A percentile compares a stretch with the other conserved stretches of the same genome.
Conservation (phyloP, 2,113 vertebrate species). For the Seriola rivoliana region DNA sequence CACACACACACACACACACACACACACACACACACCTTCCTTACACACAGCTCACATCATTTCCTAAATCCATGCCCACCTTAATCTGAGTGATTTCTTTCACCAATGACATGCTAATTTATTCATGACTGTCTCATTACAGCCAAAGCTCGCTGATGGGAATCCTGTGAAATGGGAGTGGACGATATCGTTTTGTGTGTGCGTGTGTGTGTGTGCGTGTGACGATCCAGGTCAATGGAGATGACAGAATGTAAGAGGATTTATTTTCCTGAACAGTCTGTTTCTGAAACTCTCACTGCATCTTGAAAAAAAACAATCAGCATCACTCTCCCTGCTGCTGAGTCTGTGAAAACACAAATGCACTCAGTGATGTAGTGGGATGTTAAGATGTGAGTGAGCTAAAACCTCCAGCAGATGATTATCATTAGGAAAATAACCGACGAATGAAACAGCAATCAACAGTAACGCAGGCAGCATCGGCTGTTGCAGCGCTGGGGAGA, state of each 20-base stretch:
- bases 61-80: neutral
- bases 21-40: neutral
- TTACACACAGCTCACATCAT: neutral
- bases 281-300: neutral
- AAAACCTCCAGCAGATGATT: neutral
- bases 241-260: neutral
- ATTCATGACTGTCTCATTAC: constrained; percentile 46
- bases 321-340: neutral
- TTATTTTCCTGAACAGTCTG: neutral
- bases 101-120: constrained; percentile 50
- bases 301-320: no score
- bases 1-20: constrained; percentile 2
- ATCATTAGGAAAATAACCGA: neutral
- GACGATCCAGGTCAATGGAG: neutral
- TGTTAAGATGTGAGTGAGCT: neutral
- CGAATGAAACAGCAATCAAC: neutral
- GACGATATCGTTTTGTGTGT: neutral
- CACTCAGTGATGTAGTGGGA: neutral
- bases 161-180: constrained; percentile 1
- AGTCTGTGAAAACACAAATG: neutral
- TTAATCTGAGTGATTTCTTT: neutral
- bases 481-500: neutral
- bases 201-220: neutral
- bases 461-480: neutral
- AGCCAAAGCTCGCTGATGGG: constrained; percentile 9